These are phyloP conservation scores for Taxidea taxus DNA, from an alignment of 2,113 vertebrate species.

Conservation along the genomic window DNA sequence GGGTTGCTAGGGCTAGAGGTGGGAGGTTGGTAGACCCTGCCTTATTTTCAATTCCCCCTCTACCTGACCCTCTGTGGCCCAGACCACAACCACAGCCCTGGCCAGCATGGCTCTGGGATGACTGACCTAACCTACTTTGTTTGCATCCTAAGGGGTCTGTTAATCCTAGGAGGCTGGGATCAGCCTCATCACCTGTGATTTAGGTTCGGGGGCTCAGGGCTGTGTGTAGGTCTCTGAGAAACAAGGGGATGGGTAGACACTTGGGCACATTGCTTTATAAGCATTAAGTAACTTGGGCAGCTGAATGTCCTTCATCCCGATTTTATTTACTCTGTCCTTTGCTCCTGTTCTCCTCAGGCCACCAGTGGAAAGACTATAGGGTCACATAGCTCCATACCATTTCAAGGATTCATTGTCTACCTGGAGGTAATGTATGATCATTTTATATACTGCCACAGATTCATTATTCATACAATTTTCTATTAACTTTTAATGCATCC, in stretches of 20 bases:
- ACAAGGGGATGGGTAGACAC: not conserved
- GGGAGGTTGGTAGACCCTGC: not conserved
- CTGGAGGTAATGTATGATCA: slow-evolving; percentile 30
- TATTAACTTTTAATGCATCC: slow-evolving; percentile 68
- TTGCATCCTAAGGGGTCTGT: not conserved
- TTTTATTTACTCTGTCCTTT: slow-evolving; percentile 26
- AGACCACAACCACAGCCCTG: not conserved
- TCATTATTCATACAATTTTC: slow-evolving; percentile 67
- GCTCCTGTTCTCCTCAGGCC: not conserved
- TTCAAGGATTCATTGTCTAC: slow-evolving; percentile 30
- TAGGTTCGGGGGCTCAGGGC: not conserved
- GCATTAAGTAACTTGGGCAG: not conserved
- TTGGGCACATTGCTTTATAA: not conserved
- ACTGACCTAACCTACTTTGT: not conserved
- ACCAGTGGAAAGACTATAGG: not conserved
- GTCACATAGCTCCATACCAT: slow-evolving; percentile 12
- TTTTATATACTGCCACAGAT: slow-evolving; percentile 53
- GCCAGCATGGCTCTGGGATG: not conserved
- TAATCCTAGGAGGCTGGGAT: not conserved
- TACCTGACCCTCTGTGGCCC: not conserved
- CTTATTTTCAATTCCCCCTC: not conserved
- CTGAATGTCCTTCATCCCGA: not conserved
- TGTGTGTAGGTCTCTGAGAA: not conserved
- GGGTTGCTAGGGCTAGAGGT: not conserved
- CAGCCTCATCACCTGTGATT: not conserved